Base-by-base conservation (phyloP, 2,797 vertebrate genomes). In the Pitangus sulphuratus region DNA sequence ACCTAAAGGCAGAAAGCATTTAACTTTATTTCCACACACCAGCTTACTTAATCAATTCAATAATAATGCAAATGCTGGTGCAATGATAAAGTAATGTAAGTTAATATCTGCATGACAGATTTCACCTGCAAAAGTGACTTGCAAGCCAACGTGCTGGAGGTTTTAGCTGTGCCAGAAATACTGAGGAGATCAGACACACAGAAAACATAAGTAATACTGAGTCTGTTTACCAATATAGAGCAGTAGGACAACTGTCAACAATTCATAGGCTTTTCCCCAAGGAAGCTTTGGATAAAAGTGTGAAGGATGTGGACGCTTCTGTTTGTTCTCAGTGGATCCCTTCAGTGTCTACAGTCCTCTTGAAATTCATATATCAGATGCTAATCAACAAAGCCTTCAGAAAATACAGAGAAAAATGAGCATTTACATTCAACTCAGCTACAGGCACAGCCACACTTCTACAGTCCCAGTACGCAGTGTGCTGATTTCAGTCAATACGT, bases 351-450 rank as follows among this genome's bases (percentile, higher is more conserved):
- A 62, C 54, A 78, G n/a, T 15, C 26, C 33, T 75, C 72, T 21
- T 90, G 47, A 95, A 93, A 93, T 91, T 79, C 76, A 64, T 84
- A 10, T 45, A 45, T 84, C 47, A 72, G 87, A 84, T 79, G 74
- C 69, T 76, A 79, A 86, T 86, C 87, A 89, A 84, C 64, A 92
- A 90, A 86, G 61, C 57, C 31, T 74, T 83, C 39, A 61, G 61
- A 72, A 93, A 88, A 33, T 50, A 50, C 28, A 30, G 53, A n/a
- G 26, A 58, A 24, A 88, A 75, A 66, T 5, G 45, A 42, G 28
- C 71, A 87, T 90, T 96, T 76, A 72, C 47, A 96, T 94, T 90
- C 92, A 84, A 30, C 82, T 92, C 91, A 24, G 84, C 91, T 39
- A 65, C 45, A 33, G 54, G 39, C 37, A 26, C 0, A 0, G 78